Evolutionary conservation across 2,888 invertebrate genomes (phyloP).

Genomic region (Melinopterus prodromus): DNA sequence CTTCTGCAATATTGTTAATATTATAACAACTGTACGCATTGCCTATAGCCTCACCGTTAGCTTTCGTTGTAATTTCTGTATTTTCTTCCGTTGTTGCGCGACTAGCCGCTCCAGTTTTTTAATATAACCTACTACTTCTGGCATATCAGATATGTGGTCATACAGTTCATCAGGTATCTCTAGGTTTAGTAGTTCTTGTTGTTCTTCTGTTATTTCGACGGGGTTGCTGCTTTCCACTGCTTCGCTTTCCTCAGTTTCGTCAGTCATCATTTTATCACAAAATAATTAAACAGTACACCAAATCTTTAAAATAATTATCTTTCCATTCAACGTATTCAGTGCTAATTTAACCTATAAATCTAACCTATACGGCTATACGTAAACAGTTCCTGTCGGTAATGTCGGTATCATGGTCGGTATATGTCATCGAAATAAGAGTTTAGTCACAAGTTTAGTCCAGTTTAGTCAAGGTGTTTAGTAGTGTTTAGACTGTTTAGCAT

Average conservation of each 20-base stretch:
- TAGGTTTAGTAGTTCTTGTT: neutral
- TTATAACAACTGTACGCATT: neutral
- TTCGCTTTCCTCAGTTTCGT: neutral
- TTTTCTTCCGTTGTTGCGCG: constrained; percentile 65
- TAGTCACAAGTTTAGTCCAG: too few relatives aligned
- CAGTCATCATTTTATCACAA: neutral
- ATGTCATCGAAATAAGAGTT: too few relatives aligned
- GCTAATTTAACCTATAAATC: too few relatives aligned
- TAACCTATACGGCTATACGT: too few relatives aligned
- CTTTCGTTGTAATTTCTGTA: constrained; percentile 68
- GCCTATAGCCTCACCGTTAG: constrained; percentile 53
- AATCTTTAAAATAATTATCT: neutral
- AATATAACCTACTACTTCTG: constrained; percentile 68
- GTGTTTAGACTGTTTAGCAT: too few relatives aligned
- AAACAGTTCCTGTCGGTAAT: too few relatives aligned
- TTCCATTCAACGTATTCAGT: neutral
- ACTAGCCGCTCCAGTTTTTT: constrained; percentile 66
- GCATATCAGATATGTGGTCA: constrained; percentile 64
- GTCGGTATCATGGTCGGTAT: too few relatives aligned
- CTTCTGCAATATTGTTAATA: constrained; percentile 19
- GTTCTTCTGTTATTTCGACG: neutral
- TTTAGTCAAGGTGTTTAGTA: too few relatives aligned
- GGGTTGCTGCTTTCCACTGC: neutral
- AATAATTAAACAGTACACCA: neutral
- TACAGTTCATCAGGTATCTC: neutral